Base-by-base conservation (phyloP, 1,140 invertebrate genomes). In the Yoshiicerus persimilis region DNA sequence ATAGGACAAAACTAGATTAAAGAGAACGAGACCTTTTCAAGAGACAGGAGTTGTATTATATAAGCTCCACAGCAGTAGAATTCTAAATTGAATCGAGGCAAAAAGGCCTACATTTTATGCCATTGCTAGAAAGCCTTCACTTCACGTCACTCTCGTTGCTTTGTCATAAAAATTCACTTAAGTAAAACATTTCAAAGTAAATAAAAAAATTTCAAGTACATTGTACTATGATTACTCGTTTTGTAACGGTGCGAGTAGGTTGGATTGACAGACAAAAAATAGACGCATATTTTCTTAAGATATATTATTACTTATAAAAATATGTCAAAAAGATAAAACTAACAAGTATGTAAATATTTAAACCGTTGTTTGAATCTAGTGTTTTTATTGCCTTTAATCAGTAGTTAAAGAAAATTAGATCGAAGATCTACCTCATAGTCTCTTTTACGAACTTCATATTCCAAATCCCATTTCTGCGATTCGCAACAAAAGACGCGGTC, bases 401-500 rank as follows among this genome's bases (percentile, higher is more conserved):
- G 20, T n/a, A 56, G 20, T n/a, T 16, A 56, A 70, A 70, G 9
- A 16, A 30, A 70, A 70, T 70, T 70, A 16, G 30, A 70, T 70
- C 30, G 66, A 11, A 80, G 39, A 27, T 38, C 95, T 96, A 98
- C 97, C 97, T 99, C 97, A 94, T 96, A 97, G 95, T 99, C 97
- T 95, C 97, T 97, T 95, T 97, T 98, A 94, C 96, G 96, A 94
- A 99, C 97, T 96, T 98, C 97, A 95, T 97, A 96, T 96, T 99
- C 98, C 96, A 99, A 97, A 96, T 99, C 98, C 96, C 98, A 99
- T 95, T 99, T 98, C 94, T 98, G 97, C 95, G 97, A 96, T 95
- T 99, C 98, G 95, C 98, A 97, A 94, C 96, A 94, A 95, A 96
- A 96, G 95, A 99, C 96, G 94, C 97, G 97, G 93, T 97, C 96